Evolutionary conservation across 2,113 vertebrate genomes (phyloP), one percentile per base, ranked within the genome.

Genomic region (Podilymbus podiceps): DNA sequence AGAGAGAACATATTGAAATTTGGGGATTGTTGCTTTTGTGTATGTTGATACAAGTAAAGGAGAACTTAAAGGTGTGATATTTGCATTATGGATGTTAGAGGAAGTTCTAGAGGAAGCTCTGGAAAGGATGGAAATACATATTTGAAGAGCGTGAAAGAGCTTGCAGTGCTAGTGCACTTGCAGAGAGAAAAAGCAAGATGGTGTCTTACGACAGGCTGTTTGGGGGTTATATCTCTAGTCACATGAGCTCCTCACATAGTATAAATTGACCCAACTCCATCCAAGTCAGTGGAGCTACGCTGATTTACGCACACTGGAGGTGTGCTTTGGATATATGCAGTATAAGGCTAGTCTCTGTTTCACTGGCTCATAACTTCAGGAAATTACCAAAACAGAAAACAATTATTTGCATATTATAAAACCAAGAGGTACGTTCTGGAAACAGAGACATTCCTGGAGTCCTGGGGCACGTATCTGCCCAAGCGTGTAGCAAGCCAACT

Each of bases 391-490:
- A 92, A 31, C 15, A n/a, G 64, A 3, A 4, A 74, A 53, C 18
- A 90, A 75, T 44, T 88, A 84, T 81, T 94, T 81, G 20, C 40
- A 21, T 84, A 15, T 71, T 92, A 38, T 85, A 77, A 96, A 96
- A 44, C 38, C 49, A 74, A 58, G 24, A 79, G 66, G 56, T 58
- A 64, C 0, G 0, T 60, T 80, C 84, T 94, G 72, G 69, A 85
- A 95, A 67, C 56, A 82, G 77, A 76, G 46, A 22, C 20, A 4
- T 83, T 95, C 90, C 59, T 76, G 67, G 50, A 73, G 49, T 88
- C 60, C 33, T 21, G 42, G 67, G 63, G 55, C 42, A 50, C 0
- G 0, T 38, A 23, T 74, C 63, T 95, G 77, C 86, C 80, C 2
- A 14, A 77, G 55, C 66, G 64, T 2, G 23, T 68, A 67, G 56